Percentiles rank a stretch among this genome's conserved stretches.
phyloP scores from a whole-genome alignment of 1,140 invertebrate species.

The Mya arenaria region DNA sequence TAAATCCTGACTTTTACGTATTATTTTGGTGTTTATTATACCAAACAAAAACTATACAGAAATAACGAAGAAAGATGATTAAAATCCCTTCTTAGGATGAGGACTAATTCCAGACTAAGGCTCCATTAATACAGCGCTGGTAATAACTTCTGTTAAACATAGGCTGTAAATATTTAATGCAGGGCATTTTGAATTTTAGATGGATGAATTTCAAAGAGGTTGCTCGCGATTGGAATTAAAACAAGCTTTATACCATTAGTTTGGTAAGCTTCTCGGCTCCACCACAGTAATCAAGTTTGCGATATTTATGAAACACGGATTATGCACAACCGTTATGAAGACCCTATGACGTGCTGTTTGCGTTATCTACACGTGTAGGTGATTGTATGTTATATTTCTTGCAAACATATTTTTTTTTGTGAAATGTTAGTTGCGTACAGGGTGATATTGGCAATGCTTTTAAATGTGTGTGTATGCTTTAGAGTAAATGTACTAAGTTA shows the following conservation, averaged over 20 bases:
- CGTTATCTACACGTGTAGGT: no score
- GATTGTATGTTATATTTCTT: no score
- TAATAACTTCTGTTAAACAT: background rate
- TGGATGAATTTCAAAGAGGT: conserved; percentile 49
- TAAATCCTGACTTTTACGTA: conserved; percentile 33
- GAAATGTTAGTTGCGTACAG: no score
- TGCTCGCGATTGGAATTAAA: conserved; percentile 9
- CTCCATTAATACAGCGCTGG: conserved; percentile 26
- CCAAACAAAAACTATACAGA: conserved; percentile 8
- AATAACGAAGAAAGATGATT: conserved; percentile 24
- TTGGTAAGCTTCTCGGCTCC: conserved; percentile 43
- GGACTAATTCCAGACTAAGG: conserved; percentile 20
- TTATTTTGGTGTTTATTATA: conserved; percentile 40
- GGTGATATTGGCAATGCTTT: no score
- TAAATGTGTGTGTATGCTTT: no score
- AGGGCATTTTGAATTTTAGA: conserved; percentile 27
- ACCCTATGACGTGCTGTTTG: conserved; percentile 10
- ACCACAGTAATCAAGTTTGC: conserved; percentile 32
- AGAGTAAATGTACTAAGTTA: no score
- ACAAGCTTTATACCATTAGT: conserved; percentile 28
- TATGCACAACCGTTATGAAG: conserved; percentile 19
- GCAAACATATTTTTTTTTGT: no score
- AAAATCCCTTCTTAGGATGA: conserved; percentile 27
- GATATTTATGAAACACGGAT: conserved; percentile 48
- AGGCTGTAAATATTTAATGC: conserved; percentile 28